Conservation (phyloP, 2,888 invertebrate species). For the Andrena camellia region DNA sequence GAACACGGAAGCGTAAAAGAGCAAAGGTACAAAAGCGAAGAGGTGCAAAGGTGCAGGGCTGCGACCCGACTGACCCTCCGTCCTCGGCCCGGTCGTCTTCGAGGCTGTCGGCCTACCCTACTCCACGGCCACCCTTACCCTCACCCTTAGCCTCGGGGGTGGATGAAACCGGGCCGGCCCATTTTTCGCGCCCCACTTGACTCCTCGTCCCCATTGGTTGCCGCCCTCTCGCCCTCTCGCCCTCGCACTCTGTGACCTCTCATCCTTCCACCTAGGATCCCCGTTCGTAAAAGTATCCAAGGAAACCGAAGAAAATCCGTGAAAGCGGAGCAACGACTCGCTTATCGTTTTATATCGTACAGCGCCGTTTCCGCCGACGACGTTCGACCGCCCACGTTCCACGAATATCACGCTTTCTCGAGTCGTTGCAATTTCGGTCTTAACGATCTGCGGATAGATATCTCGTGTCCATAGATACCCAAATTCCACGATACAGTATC, state of each 20-base stretch:
- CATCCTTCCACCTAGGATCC: constrained; percentile 37
- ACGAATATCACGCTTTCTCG: neutral
- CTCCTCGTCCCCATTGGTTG: constrained; percentile 83
- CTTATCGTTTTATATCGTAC: constrained; percentile 26
- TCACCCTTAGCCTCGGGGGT: constrained; percentile 80
- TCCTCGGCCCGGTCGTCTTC: constrained; percentile 80
- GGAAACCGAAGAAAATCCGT: constrained; percentile 57
- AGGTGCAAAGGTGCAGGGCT: constrained; percentile 80
- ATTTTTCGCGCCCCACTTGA: constrained; percentile 84
- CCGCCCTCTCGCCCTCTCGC: constrained; percentile 80
- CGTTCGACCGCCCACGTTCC: constrained; percentile 2
- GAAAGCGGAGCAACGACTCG: constrained; percentile 31
- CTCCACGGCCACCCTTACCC: constrained; percentile 79
- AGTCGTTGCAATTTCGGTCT: no score
- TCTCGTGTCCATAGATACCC: no score
- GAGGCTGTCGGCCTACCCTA: constrained; percentile 79
- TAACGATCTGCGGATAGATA: no score
- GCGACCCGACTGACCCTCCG: constrained; percentile 84
- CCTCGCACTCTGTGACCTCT: constrained; percentile 69
- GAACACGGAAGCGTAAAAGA: constrained; percentile 29
- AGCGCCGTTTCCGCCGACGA: constrained; percentile 1
- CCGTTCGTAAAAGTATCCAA: constrained; percentile 49
- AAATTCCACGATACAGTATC: no score
- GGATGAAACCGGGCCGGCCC: constrained; percentile 82
- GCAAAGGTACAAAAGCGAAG: constrained; percentile 71